A percentile compares a stretch with the other conserved stretches of the same genome.
Evolutionary conservation across 2,888 invertebrate genomes (phyloP).

Genomic region (Epistrophe eligans): DNA sequence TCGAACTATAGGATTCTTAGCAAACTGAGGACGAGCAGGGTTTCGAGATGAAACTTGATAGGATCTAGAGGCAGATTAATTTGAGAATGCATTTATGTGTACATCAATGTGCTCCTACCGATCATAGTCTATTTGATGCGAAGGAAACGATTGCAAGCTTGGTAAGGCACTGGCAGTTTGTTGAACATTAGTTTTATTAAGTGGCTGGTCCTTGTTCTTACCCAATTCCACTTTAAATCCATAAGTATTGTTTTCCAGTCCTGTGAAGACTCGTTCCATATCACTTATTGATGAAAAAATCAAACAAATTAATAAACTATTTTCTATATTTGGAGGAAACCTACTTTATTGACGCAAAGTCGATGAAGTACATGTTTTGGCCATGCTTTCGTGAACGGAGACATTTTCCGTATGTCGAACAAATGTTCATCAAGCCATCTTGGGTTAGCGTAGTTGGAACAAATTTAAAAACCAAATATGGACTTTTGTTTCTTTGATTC

Average conservation of each 20-base stretch:
- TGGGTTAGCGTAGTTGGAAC: conserved; percentile 74
- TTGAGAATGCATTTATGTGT: neutral
- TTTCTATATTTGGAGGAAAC: neutral
- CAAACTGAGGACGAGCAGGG: conserved; percentile 78
- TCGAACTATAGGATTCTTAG: conserved; percentile 72
- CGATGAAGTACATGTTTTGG: conserved; percentile 27
- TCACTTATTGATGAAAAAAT: conserved; percentile 69
- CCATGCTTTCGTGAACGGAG: conserved; percentile 21
- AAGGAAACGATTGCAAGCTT: conserved; percentile 23
- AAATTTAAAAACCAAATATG: conserved; percentile 75
- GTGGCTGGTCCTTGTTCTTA: conserved; percentile 31
- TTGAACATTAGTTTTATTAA: neutral
- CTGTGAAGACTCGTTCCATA: conserved; percentile 78
- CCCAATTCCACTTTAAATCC: conserved; percentile 76
- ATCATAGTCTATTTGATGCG: conserved; percentile 72
- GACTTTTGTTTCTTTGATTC: conserved; percentile 20
- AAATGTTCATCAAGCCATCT: conserved; percentile 77
- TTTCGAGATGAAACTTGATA: conserved; percentile 77
- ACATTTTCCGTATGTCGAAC: conserved; percentile 58
- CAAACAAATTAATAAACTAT: neutral
- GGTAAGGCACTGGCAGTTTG: conserved; percentile 9
- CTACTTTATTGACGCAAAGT: conserved; percentile 59
- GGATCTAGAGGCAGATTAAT: conserved; percentile 56
- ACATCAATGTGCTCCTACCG: conserved; percentile 23
- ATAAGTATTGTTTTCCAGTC: conserved; percentile 76